Evolutionary conservation across 2,888 invertebrate genomes (phyloP).

Genomic region (Agrochola lychnidis): DNA sequence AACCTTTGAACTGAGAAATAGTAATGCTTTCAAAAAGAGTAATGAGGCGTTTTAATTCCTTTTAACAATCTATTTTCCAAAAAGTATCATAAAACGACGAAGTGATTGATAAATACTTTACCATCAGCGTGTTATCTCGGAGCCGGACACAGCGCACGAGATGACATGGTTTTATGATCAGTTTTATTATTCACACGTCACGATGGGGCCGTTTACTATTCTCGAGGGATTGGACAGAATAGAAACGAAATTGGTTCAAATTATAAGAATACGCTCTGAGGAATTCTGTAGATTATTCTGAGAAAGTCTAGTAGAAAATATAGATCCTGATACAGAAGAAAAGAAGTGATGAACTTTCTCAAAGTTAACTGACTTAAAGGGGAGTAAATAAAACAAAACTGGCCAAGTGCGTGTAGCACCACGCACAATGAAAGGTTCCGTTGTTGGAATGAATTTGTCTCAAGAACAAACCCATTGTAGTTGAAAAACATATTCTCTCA

Average conservation of each 20-base stretch:
- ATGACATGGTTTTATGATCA: conserved; percentile 42
- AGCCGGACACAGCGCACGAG: conserved; percentile 6
- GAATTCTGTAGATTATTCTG: not conserved
- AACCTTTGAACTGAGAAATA: not conserved
- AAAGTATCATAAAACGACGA: conserved; percentile 3
- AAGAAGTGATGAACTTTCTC: not conserved
- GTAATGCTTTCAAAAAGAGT: not conserved
- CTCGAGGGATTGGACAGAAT: not conserved
- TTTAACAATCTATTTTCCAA: not conserved
- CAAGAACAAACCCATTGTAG: not conserved
- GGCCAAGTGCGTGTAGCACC: not conserved
- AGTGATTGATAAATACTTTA: conserved; percentile 22
- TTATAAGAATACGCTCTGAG: not conserved
- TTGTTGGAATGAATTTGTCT: not conserved
- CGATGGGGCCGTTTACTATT: conserved; percentile 41
- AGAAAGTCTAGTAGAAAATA: not conserved
- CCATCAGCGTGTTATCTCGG: not conserved
- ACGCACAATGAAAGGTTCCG: not conserved
- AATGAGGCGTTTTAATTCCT: not conserved
- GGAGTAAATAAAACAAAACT: not conserved
- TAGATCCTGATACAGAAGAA: not conserved
- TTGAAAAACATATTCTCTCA: too few relatives aligned
- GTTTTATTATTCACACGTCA: conserved; percentile 59
- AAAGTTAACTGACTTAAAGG: not conserved
- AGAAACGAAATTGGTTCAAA: conserved; percentile 19